Base-by-base conservation (phyloP, 2,113 vertebrate species). In the Sylvia atricapilla region DNA sequence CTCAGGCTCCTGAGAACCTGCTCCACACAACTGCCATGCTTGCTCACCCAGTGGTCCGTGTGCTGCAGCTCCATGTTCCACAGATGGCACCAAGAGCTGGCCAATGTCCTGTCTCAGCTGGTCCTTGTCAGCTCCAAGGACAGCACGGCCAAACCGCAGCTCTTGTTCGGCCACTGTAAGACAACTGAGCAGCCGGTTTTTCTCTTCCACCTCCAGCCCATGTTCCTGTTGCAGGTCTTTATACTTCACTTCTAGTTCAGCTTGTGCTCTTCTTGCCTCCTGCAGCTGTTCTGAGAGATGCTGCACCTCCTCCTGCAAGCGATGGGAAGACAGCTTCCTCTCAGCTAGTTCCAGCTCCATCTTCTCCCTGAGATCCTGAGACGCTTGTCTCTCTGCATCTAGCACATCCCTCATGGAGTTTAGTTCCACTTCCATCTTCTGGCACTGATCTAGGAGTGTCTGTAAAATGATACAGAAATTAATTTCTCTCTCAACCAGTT, bases 391-490 rank as follows among this genome's bases (percentile, higher is more conserved):
- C 94, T 99, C 98, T 22, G 95, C 93, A 90, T 98, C 98, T 22
- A 98, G 76, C 41, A 68, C 83, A 49, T 81, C 97, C 28, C 77
- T 90, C 43, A 98, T 69, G 56, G 98, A 97, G 10, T 58, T 94
- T 47, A 98, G 93, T 72, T 99, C 98, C 73, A 95, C 83, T 93
- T 99, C 99, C 96, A 98, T 98, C 92, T 98, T 97, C 84, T 98
- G 97, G 96, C 99, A 98, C 90, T 98, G 98, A 86, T 97, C 95
- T 10, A 97, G 97, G 44, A 99, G 97, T 44, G 95, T 96, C 99
- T 99, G 97, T 56, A 83, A 66, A 89, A 75, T 31, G 30, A 66
- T 33, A 92, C 2, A 25, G n/a, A 67, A 84, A 73, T 37, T 3
- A 43, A 85, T 41, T 73, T 59, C 31, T 77, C 37, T 70, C 64